A percentile compares a stretch with the other conserved stretches of the same genome.
Conservation (phyloP, 2,113 vertebrate species). For the Phalacrocorax pelagicus region DNA sequence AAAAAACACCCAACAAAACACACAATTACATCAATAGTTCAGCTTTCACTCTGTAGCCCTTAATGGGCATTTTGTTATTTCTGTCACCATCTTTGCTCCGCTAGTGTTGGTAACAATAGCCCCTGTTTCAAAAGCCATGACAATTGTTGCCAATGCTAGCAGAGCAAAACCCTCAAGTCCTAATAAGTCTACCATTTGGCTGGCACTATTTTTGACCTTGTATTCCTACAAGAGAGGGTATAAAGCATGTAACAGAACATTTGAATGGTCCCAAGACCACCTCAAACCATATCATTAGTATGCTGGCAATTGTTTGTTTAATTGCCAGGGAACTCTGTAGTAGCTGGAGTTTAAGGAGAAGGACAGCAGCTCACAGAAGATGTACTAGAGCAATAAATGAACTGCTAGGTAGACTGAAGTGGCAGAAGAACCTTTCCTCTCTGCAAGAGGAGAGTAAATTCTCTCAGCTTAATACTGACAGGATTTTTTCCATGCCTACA, state of each 20-base stretch:
- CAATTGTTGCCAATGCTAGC: neutral
- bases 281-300: neutral
- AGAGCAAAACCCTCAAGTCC: neutral
- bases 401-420: neutral
- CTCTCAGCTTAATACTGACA: neutral
- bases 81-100: neutral
- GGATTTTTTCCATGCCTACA: neutral
- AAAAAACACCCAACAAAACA: neutral
- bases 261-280: neutral
- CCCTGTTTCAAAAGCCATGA: neutral
- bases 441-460: neutral
- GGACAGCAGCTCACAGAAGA: neutral
- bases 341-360: neutral
- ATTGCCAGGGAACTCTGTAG: neutral
- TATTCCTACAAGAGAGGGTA: neutral
- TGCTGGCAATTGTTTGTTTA: neutral
- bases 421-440: neutral
- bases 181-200: neutral
- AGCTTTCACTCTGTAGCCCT: neutral
- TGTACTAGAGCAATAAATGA: neutral
- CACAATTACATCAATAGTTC: neutral
- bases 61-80: neutral
- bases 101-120: neutral
- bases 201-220: neutral
- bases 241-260: neutral